Evolutionary conservation across 2,888 invertebrate genomes (phyloP).

Genomic region (Sarcophaga carnaria): DNA sequence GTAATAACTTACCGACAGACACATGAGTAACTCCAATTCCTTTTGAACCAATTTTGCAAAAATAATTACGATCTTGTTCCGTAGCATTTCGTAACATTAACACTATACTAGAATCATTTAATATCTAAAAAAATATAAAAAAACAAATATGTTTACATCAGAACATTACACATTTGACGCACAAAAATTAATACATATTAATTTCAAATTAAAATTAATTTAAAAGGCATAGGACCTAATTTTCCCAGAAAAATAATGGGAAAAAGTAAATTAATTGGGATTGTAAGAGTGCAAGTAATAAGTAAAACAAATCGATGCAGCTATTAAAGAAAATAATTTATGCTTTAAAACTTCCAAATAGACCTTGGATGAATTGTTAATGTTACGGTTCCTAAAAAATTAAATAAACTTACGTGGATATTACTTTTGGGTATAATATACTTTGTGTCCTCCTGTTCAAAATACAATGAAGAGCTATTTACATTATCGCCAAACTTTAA

Average conservation of each 20-base stretch:
- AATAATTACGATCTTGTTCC: constrained; percentile 72
- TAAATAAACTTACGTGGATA: constrained; percentile 63
- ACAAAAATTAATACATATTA: no score
- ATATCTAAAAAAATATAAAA: constrained; percentile 42
- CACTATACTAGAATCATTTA: constrained; percentile 75
- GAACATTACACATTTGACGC: no score
- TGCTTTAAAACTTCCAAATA: no score
- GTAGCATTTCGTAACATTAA: constrained; percentile 73
- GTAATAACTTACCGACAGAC: constrained; percentile 72
- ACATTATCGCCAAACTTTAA: constrained; percentile 72
- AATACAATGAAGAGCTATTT: constrained; percentile 74
- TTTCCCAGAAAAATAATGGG: no score
- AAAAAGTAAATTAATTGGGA: no score
- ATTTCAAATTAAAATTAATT: no score
- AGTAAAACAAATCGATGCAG: no score
- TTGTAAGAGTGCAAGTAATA: no score
- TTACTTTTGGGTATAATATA: constrained; percentile 61
- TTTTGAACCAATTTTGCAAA: constrained; percentile 76
- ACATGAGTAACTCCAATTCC: constrained; percentile 75
- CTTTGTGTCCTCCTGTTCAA: constrained; percentile 70
- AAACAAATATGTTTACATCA: neutral
- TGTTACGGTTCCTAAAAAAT: neutral
- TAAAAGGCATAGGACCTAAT: no score
- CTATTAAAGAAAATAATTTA: no score
- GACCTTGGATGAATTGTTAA: no score